Percentiles rank a stretch among this genome's conserved stretches.
These are phyloP conservation scores for Lepisosteus oculatus DNA, from an alignment of 2,113 vertebrate genomes.

Conservation along the genomic window DNA sequence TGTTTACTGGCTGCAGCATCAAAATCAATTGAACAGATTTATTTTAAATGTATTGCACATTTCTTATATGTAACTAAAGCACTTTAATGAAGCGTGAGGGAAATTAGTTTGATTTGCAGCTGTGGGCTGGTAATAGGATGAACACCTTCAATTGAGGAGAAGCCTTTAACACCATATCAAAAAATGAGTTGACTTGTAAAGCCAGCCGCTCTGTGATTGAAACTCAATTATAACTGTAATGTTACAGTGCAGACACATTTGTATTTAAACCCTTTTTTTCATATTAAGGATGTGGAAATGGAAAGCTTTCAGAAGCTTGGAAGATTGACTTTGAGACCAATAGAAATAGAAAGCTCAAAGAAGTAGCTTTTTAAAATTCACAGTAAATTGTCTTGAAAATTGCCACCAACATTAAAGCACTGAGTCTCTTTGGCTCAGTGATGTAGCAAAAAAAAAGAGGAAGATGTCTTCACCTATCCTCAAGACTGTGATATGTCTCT, in stretches of 20 bases:
- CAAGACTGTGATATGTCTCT: no score
- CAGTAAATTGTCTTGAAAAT: conserved; percentile 19
- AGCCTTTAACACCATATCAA: conserved; percentile 2
- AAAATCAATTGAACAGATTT: background rate
- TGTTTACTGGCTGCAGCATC: background rate
- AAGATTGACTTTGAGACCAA: conserved; percentile 14
- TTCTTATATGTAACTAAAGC: background rate
- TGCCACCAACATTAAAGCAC: background rate
- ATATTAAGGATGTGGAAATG: background rate
- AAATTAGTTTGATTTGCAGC: background rate
- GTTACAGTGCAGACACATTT: conserved; percentile 2
- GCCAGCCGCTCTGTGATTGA: background rate
- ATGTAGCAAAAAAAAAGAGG: no score
- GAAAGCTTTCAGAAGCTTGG: background rate
- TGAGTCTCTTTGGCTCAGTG: no score
- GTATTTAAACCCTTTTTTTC: background rate
- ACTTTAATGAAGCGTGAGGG: background rate
- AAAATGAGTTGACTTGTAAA: conserved; percentile 1
- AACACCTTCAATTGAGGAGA: background rate
- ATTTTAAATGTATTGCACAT: background rate
- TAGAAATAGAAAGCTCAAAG: conserved; percentile 7
- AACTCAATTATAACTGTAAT: conserved; percentile 1
- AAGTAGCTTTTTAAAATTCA: conserved; percentile 32
- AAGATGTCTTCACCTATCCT: no score
- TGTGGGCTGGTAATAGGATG: background rate